Percentiles rank a stretch among this genome's conserved stretches.
These are phyloP conservation scores for Nemotelus nigrinus DNA, from an alignment of 2,888 invertebrate species.

Conservation along the genomic window DNA sequence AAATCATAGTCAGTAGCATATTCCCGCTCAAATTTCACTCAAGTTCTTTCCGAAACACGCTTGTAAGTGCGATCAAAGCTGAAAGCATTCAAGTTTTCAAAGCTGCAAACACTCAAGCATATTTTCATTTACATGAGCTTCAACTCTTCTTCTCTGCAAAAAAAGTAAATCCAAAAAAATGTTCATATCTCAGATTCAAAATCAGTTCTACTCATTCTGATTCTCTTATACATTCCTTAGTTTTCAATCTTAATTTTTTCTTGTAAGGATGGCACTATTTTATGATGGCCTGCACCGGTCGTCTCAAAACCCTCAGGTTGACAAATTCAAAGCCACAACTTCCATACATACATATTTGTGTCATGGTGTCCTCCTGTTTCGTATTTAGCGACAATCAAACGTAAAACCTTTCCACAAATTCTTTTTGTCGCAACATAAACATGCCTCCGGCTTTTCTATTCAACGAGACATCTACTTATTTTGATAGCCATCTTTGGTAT, in stretches of 20 bases:
- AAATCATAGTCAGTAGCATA: too few relatives aligned
- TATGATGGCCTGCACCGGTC: not conserved
- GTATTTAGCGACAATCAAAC: conserved; percentile 27
- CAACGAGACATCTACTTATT: conserved; percentile 40
- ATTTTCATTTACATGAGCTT: too few relatives aligned
- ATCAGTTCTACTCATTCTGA: conserved; percentile 16
- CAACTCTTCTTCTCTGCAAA: too few relatives aligned
- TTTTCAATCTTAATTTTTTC: not conserved
- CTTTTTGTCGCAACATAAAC: conserved; percentile 42
- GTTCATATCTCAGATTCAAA: conserved; percentile 3
- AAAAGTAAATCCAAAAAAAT: too few relatives aligned
- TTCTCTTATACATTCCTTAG: not conserved
- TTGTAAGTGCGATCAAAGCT: too few relatives aligned
- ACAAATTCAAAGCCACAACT: conserved; percentile 35
- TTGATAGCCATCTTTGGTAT: conserved; percentile 42
- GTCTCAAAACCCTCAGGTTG: conserved; percentile 25
- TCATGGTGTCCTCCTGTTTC: conserved; percentile 5
- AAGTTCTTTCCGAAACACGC: too few relatives aligned
- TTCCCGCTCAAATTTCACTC: too few relatives aligned
- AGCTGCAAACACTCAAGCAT: too few relatives aligned
- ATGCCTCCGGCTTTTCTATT: conserved; percentile 43
- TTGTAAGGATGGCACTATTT: not conserved
- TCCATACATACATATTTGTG: not conserved
- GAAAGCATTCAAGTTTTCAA: too few relatives aligned
- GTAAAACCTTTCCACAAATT: conserved; percentile 15